Conservation (phyloP, 1,140 invertebrate species). For the Ceratoteleas bidentatus region DNA sequence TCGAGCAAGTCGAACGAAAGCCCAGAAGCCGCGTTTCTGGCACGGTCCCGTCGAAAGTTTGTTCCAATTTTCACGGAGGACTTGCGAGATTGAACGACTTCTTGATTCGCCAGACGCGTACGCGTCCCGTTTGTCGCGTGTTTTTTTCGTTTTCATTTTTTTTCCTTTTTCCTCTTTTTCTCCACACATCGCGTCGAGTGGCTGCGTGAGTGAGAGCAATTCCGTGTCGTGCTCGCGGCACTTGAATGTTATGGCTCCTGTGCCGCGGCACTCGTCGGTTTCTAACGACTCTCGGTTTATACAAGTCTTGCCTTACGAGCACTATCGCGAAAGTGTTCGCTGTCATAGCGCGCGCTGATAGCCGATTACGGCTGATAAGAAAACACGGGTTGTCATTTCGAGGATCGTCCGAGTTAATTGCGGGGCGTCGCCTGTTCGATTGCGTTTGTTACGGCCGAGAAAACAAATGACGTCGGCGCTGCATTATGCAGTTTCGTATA, state of each 20-base stretch:
- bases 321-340: conserved; percentile 44
- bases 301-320: conserved; percentile 50
- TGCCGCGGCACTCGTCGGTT: conserved; percentile 56
- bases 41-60: conserved; percentile 40
- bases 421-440: not conserved
- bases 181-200: conserved; percentile 31
- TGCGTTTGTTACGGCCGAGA: not conserved
- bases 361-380: conserved; percentile 37
- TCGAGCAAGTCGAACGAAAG: conserved; percentile 16
- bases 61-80: conserved; percentile 49
- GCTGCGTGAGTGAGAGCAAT: conserved; percentile 67
- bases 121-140: not conserved
- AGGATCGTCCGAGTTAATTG: conserved; percentile 28
- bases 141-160: too few relatives aligned
- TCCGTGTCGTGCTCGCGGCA: conserved; percentile 67
- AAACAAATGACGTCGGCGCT: not conserved
- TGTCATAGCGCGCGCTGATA: conserved; percentile 17
- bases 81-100: conserved; percentile 46
- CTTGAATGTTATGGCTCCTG: conserved; percentile 61
- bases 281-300: conserved; percentile 58
- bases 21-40: conserved; percentile 25
- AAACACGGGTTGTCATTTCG: conserved; percentile 28
- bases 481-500: too few relatives aligned
- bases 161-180: conserved; percentile 21
- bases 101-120: conserved; percentile 16